These are phyloP conservation scores for Germaria angustata DNA, from an alignment of 2,888 invertebrate genomes.

Conservation along the genomic window DNA sequence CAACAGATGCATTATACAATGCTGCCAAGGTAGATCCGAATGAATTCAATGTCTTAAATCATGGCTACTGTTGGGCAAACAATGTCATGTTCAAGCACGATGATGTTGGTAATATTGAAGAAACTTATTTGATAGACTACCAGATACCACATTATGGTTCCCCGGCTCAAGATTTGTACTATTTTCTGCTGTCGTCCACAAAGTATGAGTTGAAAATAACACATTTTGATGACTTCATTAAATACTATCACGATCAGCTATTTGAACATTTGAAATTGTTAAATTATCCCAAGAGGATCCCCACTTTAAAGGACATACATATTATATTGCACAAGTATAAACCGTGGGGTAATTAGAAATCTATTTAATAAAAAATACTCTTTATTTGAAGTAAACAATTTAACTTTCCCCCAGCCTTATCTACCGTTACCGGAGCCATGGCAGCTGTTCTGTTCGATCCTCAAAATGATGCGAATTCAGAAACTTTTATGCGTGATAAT, in stretches of 20 bases:
- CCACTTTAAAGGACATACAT: conserved; percentile 74
- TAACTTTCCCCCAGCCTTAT: too few species aligned
- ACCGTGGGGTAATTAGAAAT: conserved; percentile 73
- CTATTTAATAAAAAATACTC: too few species aligned
- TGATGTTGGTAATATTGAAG: conserved; percentile 65
- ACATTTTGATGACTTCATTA: conserved; percentile 75
- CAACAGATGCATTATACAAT: conserved; percentile 8
- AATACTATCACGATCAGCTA: conserved; percentile 73
- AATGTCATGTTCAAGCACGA: conserved; percentile 77
- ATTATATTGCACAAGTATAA: conserved; percentile 72
- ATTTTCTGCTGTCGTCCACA: conserved; percentile 74
- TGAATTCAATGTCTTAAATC: conserved; percentile 73
- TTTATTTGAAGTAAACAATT: too few species aligned
- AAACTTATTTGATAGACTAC: conserved; percentile 75
- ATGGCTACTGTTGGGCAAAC: conserved; percentile 77
- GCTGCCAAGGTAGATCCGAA: background rate
- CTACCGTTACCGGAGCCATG: conserved; percentile 71
- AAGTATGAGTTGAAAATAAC: conserved; percentile 71
- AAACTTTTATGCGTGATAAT: conserved; percentile 71
- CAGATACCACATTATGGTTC: conserved; percentile 76
- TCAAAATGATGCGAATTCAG: conserved; percentile 71
- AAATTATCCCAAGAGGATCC: conserved; percentile 71
- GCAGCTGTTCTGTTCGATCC: conserved; percentile 72
- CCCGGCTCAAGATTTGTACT: conserved; percentile 76
- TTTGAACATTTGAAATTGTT: conserved; percentile 71